These are phyloP conservation scores for Ptychodera flava DNA, from an alignment of 35 echinoderm and acorn worm species.

Conservation along the genomic window DNA sequence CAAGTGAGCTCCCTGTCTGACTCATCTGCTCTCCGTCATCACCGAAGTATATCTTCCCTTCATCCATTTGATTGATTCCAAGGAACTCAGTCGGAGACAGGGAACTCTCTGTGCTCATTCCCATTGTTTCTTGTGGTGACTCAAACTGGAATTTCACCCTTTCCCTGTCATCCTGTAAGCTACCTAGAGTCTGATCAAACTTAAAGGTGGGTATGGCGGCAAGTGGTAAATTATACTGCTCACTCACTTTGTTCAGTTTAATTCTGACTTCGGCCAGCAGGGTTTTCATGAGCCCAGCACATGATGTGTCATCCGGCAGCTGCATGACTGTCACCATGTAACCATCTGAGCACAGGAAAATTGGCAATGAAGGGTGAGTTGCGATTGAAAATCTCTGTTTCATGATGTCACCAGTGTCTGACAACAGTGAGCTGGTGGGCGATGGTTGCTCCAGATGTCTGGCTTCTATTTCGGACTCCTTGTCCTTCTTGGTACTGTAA, in stretches of 20 bases:
- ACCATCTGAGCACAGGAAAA: constrained; percentile 74
- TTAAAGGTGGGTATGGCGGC: background rate
- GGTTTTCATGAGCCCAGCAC: constrained; percentile 38
- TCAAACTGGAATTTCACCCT: background rate
- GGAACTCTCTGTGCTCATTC: background rate
- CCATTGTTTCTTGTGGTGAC: background rate
- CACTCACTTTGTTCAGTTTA: constrained; percentile 16
- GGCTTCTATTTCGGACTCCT: background rate
- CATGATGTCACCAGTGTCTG: constrained; percentile 25
- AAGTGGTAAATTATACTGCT: background rate
- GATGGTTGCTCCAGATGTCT: background rate
- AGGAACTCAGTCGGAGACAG: background rate
- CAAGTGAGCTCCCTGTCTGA: background rate
- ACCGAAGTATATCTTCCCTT: constrained; percentile 67
- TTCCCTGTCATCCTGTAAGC: background rate
- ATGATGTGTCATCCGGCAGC: constrained; percentile 38
- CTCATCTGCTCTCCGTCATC: background rate
- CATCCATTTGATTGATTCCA: constrained; percentile 18
- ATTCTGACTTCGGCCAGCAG: constrained; percentile 38
- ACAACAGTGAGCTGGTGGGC: background rate
- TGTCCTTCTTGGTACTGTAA: background rate
- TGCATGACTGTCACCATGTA: constrained; percentile 72
- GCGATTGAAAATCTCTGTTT: constrained; percentile 60
- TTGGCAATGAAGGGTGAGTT: constrained; percentile 49
- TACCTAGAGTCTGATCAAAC: background rate